Base-by-base conservation (phyloP, 64 coral and sea anemone genomes). In the Exaiptasia diaphana region DNA sequence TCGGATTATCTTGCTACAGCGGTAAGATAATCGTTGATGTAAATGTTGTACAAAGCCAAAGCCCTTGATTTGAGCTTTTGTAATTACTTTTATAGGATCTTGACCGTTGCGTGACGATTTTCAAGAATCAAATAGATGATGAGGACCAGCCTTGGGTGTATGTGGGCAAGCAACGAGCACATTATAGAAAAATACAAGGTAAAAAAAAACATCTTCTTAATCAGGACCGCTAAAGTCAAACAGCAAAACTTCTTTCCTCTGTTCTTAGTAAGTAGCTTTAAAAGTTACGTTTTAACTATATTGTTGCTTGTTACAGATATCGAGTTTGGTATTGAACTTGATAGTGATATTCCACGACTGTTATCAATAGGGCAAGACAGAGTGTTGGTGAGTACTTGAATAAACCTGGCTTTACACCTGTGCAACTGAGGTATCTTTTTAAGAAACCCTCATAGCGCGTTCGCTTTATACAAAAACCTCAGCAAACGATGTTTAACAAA, bases 131-230 rank as follows among this genome's bases (percentile, higher is more conserved):
- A 41, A 60, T 80, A 45, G 83, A 56, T 46, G 63, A 84, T 22
- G 35, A 43, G 7, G 73, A 77, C 4, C 67, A 91, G 50, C 93
- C 93, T 4, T 97, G 93, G 93, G 82, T 91, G 50, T 97, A 97
- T 30, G 29, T 97, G 25, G 88, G 88, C 17, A 97, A 97, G 88
- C 94, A 92, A 56, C 87, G 94, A 89, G 94, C 94, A 9, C 94
- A 97, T 69, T 97, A 97, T 64, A 97, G 89, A 65, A 73, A 64
- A 55, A 88, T 97, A 33, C 49, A 85, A 65, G 93, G 93, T 90
- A 68, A 33, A 64, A 57, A 32, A 37, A 17, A 53, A 45, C 14
- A 30, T 71, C 9, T 15, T 4, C 29, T 31, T 28, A 29, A 29
- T 28, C 9, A 0, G 34, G 58, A n/a, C n/a, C n/a, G n/a, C n/a